These are phyloP conservation scores for Spodoptera littoralis DNA, from an alignment of 2,888 invertebrate genomes.

Conservation along the genomic window DNA sequence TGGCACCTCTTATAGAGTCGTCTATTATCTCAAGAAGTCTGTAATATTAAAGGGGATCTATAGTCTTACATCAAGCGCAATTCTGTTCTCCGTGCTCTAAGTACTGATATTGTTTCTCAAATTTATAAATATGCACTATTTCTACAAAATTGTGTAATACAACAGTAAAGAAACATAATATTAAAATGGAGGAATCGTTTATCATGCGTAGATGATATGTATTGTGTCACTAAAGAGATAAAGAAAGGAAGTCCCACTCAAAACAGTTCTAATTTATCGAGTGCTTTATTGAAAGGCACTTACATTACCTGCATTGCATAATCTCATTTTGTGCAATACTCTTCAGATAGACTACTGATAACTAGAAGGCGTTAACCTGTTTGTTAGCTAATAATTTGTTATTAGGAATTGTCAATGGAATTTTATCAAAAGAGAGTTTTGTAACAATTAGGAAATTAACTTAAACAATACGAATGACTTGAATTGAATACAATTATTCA, in stretches of 20 bases:
- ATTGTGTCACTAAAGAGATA: slow-evolving; percentile 9
- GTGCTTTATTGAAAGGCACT: background rate
- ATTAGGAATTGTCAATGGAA: too few relatives aligned
- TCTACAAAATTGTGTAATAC: slow-evolving; percentile 30
- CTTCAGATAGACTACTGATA: background rate
- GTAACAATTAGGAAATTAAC: background rate
- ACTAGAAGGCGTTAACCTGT: background rate
- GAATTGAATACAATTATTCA: too few relatives aligned
- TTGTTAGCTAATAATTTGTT: background rate
- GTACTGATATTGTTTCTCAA: slow-evolving; percentile 24
- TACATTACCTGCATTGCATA: background rate
- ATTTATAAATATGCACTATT: slow-evolving; percentile 14
- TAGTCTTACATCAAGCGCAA: too few relatives aligned
- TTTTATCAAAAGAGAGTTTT: too few relatives aligned
- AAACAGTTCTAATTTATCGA: background rate
- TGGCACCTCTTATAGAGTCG: too few relatives aligned
- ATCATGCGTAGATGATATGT: slow-evolving; percentile 34
- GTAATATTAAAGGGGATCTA: too few relatives aligned
- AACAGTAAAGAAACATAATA: slow-evolving; percentile 17
- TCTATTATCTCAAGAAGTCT: too few relatives aligned
- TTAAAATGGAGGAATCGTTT: slow-evolving; percentile 34
- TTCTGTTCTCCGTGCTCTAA: too few relatives aligned
- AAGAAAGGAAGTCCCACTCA: slow-evolving; percentile 19
- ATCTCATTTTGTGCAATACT: background rate
- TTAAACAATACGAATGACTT: too few relatives aligned